Conservation (phyloP, 2,888 invertebrate genomes). For the Sussaba pulchella region DNA sequence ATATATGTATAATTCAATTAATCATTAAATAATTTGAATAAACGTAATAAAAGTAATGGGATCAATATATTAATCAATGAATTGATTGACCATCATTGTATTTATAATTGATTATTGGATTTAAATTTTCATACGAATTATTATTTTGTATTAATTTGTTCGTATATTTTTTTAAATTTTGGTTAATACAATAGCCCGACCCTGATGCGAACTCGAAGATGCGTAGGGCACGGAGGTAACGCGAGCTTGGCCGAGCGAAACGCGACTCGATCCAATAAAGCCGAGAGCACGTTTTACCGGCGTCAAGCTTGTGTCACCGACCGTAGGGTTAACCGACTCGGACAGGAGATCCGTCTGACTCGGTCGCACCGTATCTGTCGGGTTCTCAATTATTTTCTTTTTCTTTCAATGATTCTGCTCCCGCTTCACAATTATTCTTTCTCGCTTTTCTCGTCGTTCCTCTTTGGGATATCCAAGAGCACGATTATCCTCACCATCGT, state of each 20-base stretch:
- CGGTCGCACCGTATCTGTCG: constrained; percentile 9
- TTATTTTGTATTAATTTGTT: no score
- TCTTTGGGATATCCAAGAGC: neutral
- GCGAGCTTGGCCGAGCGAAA: constrained; percentile 31
- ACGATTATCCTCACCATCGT: constrained; percentile 35
- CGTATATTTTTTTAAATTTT: no score
- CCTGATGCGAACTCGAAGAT: neutral
- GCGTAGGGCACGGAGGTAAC: constrained; percentile 1
- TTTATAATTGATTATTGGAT: no score
- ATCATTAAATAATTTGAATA: no score
- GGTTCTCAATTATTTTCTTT: constrained; percentile 31
- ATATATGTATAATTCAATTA: no score
- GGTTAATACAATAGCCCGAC: no score
- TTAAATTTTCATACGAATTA: no score
- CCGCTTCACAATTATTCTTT: constrained; percentile 34
- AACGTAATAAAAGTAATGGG: no score
- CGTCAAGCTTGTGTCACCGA: constrained; percentile 47
- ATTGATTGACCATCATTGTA: no score
- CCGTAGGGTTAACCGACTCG: constrained; percentile 49
- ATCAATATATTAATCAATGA: no score
- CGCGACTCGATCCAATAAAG: constrained; percentile 50
- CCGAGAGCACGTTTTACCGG: constrained; percentile 28
- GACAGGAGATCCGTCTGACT: constrained; percentile 51
- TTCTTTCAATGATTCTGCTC: constrained; percentile 34
- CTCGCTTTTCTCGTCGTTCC: constrained; percentile 3